These are phyloP conservation scores for Aphodius granarius DNA, from an alignment of 2,888 invertebrate species.

Conservation along the genomic window DNA sequence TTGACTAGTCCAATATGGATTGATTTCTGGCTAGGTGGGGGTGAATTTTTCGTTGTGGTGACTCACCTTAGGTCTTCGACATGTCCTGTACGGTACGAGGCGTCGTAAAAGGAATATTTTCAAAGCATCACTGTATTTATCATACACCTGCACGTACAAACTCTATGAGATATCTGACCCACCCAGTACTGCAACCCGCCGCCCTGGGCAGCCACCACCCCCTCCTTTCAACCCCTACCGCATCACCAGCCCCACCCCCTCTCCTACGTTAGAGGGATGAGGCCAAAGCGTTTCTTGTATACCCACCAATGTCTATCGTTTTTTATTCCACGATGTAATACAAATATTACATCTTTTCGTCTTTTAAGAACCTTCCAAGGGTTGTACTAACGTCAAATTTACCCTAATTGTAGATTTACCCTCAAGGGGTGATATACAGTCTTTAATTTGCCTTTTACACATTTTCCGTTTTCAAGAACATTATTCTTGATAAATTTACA, in stretches of 20 bases:
- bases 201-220: conserved; percentile 51
- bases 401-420: too few species aligned
- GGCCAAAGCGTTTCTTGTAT: conserved; percentile 34
- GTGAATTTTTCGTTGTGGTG: background rate
- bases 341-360: too few species aligned
- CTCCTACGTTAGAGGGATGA: conserved; percentile 38
- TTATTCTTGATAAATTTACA: too few species aligned
- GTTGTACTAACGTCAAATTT: too few species aligned
- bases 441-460: too few species aligned
- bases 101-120: background rate
- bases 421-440: too few species aligned
- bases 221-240: conserved; percentile 50
- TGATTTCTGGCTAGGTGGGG: background rate
- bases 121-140: conserved; percentile 31
- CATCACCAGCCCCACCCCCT: conserved; percentile 49
- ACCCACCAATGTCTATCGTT: conserved; percentile 1
- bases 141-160: conserved; percentile 40
- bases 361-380: too few species aligned
- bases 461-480: too few species aligned
- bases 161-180: conserved; percentile 54
- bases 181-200: conserved; percentile 56
- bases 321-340: background rate
- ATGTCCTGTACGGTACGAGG: conserved; percentile 14
- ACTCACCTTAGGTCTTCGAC: conserved; percentile 16
- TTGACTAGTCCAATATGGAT: background rate